A percentile compares a stretch with the other conserved stretches of the same genome.
Evolutionary conservation across 1,140 invertebrate genomes (phyloP).

Genomic region (Metaphire vulgaris): DNA sequence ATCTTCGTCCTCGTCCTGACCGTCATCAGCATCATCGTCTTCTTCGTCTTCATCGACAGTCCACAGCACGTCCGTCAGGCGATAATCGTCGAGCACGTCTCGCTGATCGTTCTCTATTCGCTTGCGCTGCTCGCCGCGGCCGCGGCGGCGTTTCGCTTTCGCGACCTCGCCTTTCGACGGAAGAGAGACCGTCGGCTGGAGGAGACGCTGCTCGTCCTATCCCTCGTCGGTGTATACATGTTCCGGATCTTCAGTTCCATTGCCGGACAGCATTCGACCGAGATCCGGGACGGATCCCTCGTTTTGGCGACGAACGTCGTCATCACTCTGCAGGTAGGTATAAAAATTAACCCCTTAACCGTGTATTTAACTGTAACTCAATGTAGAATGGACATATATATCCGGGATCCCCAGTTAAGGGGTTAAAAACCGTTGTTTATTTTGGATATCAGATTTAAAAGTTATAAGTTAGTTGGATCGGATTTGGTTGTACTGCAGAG

Average conservation of each 20-base stretch:
- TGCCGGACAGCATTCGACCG: background rate
- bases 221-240: conserved; percentile 19
- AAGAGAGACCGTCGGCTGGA: conserved; percentile 65
- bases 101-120: conserved; percentile 37
- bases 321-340: background rate
- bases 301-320: background rate
- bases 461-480: too few species aligned
- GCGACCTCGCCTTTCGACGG: conserved; percentile 43
- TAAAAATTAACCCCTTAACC: too few species aligned
- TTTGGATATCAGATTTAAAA: too few species aligned
- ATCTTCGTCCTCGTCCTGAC: conserved; percentile 75
- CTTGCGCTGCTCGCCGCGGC: conserved; percentile 25
- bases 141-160: conserved; percentile 1
- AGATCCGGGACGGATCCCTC: background rate
- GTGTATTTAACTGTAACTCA: too few species aligned
- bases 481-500: too few species aligned
- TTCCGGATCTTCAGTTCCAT: background rate
- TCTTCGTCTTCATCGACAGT: conserved; percentile 63
- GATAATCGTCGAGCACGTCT: conserved; percentile 34
- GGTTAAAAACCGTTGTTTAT: too few species aligned
- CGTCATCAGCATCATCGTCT: conserved; percentile 86
- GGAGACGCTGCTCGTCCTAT: background rate
- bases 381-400: too few species aligned
- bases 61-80: conserved; percentile 29
- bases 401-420: too few species aligned